phyloP scores from a whole-genome alignment of 2,113 vertebrate genomes.

The Solea senegalensis region DNA sequence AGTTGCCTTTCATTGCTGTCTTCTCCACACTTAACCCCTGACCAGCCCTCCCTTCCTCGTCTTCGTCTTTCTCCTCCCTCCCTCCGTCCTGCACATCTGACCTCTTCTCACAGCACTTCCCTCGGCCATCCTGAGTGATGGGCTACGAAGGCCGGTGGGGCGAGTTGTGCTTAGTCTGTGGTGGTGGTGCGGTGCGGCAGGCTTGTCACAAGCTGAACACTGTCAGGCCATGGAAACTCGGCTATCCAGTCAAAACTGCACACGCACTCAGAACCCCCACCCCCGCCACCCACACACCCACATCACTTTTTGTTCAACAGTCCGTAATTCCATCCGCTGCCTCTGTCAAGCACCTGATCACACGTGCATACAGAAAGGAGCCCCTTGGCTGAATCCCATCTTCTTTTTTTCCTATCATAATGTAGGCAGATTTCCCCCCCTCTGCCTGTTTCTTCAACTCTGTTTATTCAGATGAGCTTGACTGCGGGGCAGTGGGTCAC shows the following conservation, averaged over 20 bases:
- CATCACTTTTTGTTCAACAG: constrained; percentile 88
- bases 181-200: constrained; percentile 77
- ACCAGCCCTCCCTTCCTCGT: constrained; percentile 79
- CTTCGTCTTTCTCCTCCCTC: constrained; percentile 59
- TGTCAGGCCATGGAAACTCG: constrained; percentile 85
- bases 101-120: constrained; percentile 81
- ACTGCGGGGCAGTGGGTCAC: constrained; percentile 86
- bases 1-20: constrained; percentile 97
- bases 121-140: constrained; percentile 85
- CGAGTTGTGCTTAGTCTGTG: constrained; percentile 45
- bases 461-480: constrained; percentile 87
- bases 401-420: constrained; percentile 77
- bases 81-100: constrained; percentile 75
- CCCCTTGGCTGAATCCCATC: constrained; percentile 69
- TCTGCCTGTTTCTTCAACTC: constrained; percentile 65
- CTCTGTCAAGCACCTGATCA: constrained; percentile 89
- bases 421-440: constrained; percentile 81
- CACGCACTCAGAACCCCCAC: constrained; percentile 12
- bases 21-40: constrained; percentile 94
- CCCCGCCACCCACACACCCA: constrained; percentile 17
- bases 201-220: constrained; percentile 88
- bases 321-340: constrained; percentile 88
- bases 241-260: constrained; percentile 78
- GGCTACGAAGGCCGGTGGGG: constrained; percentile 81
- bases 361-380: constrained; percentile 86